These are phyloP conservation scores for Acronicta psi DNA, from an alignment of 2,888 invertebrate species.

Conservation along the genomic window DNA sequence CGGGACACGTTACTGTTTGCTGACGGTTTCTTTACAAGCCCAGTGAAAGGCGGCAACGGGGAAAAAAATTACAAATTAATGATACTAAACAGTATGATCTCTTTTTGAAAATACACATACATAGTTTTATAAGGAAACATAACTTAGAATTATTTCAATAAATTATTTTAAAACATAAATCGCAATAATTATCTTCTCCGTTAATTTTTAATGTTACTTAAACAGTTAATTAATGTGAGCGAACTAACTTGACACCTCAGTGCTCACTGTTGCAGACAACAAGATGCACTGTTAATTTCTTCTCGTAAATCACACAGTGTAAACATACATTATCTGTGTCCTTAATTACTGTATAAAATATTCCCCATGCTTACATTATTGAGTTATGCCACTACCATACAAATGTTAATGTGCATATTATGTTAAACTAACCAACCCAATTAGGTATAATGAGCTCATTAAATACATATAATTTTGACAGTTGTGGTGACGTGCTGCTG, in stretches of 20 bases:
- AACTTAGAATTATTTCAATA: slow-evolving; percentile 1
- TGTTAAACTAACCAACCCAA: slow-evolving; percentile 49
- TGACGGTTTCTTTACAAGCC: slow-evolving; percentile 66
- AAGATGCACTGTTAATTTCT: background rate
- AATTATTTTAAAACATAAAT: background rate
- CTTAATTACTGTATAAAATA: slow-evolving; percentile 36
- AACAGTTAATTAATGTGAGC: background rate
- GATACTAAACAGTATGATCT: slow-evolving; percentile 43
- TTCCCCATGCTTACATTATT: slow-evolving; percentile 35
- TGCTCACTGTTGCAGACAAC: background rate
- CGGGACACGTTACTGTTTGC: slow-evolving; percentile 70
- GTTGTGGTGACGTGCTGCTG: slow-evolving; percentile 39
- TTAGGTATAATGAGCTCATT: slow-evolving; percentile 47
- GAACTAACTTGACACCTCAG: slow-evolving; percentile 5
- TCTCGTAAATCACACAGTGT: slow-evolving; percentile 3
- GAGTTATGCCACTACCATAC: slow-evolving; percentile 33
- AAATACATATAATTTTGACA: slow-evolving; percentile 43
- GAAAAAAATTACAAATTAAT: slow-evolving; percentile 45
- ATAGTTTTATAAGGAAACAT: too few relatives aligned
- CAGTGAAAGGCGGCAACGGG: slow-evolving; percentile 67
- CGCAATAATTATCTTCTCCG: background rate
- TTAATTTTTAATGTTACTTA: background rate
- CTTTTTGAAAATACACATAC: slow-evolving; percentile 11
- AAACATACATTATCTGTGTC: slow-evolving; percentile 10
- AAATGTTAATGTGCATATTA: slow-evolving; percentile 49